These are phyloP conservation scores for Prunella fulvescens DNA, from an alignment of 2,113 vertebrate species.

Conservation along the genomic window DNA sequence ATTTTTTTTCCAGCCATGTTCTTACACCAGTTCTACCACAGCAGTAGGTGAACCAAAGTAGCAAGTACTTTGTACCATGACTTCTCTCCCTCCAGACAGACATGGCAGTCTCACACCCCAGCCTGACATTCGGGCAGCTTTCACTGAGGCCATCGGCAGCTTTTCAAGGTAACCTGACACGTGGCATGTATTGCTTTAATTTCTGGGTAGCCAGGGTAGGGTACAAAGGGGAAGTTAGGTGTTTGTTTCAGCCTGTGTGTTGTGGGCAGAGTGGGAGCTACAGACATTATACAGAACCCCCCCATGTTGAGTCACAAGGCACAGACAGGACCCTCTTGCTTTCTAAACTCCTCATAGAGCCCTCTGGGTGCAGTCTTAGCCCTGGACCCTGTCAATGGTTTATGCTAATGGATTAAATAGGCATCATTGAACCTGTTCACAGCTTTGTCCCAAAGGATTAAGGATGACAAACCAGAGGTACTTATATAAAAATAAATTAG, in stretches of 20 bases:
- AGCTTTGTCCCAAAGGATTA: neutral
- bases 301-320: neutral
- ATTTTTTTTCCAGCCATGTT: neutral
- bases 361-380: neutral
- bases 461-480: neutral
- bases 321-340: neutral
- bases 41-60: neutral
- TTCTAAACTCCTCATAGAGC: neutral
- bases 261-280: neutral
- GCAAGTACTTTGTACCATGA: neutral
- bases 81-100: neutral
- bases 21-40: neutral
- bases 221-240: neutral
- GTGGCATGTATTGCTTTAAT: neutral
- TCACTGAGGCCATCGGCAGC: neutral
- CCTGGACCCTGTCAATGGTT: fast-evolving
- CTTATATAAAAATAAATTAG: neutral
- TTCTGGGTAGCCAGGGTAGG: neutral
- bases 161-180: neutral
- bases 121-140: neutral
- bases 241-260: neutral
- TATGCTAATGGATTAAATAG: neutral
- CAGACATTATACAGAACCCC: neutral
- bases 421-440: neutral
- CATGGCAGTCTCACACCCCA: neutral